phyloP scores from a whole-genome alignment of 1,140 invertebrate genomes.

The Drosophila sp. region DNA sequence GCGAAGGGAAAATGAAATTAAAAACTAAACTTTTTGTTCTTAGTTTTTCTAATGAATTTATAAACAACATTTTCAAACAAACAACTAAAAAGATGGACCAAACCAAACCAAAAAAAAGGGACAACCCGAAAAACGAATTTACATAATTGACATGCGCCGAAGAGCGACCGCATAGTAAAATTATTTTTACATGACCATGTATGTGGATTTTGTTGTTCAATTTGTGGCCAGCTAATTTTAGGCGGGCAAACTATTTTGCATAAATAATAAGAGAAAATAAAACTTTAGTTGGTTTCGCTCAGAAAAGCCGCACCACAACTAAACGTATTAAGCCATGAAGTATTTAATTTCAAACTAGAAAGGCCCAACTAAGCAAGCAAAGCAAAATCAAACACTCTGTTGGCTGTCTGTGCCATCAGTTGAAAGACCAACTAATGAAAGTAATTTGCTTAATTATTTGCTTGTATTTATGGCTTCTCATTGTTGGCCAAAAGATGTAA shows the following conservation, averaged over 20 bases:
- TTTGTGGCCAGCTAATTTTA: conserved; percentile 10
- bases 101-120: neutral
- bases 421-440: neutral
- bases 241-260: conserved; percentile 5
- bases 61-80: conserved; percentile 9
- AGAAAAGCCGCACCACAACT: neutral
- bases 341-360: neutral
- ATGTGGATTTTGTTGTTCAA: conserved; percentile 9
- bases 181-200: conserved; percentile 8
- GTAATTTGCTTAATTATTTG: neutral
- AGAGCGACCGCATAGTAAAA: conserved; percentile 5
- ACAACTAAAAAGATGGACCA: neutral
- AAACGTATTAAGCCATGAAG: conserved; percentile 3
- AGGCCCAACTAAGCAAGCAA: neutral
- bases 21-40: neutral
- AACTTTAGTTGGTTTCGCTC: neutral
- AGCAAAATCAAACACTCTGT: neutral
- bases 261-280: conserved; percentile 13
- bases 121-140: conserved; percentile 6
- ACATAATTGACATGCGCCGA: conserved; percentile 10
- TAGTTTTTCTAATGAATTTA: conserved; percentile 12
- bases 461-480: neutral
- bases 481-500: no score
- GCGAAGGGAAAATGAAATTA: conserved; percentile 4
- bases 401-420: neutral